A percentile compares a stretch with the other conserved stretches of the same genome.
Evolutionary conservation across 2,797 vertebrate genomes (phyloP).

Genomic region (Sebastiscus tertius): DNA sequence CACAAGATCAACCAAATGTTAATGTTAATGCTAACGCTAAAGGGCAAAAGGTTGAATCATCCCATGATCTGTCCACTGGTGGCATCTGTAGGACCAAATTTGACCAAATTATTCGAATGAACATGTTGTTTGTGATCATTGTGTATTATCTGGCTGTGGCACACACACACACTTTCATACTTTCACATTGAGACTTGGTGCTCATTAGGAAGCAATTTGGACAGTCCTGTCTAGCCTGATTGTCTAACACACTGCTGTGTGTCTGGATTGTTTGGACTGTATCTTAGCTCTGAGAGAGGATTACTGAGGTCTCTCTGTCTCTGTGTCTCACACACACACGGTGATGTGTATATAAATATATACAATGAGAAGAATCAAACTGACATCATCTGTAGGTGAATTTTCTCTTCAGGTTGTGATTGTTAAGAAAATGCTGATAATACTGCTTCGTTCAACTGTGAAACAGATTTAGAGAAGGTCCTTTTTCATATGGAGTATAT

Average conservation of each 20-base stretch:
- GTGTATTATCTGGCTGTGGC: not conserved
- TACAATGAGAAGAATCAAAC: too few relatives aligned
- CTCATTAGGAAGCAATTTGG: slow-evolving; percentile 30
- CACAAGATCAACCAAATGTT: not conserved
- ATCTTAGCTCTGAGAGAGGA: slow-evolving; percentile 1
- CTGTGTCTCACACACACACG: not conserved
- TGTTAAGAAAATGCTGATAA: not conserved
- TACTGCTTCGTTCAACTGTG: not conserved
- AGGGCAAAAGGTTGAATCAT: not conserved
- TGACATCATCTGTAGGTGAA: not conserved
- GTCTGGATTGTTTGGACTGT: not conserved
- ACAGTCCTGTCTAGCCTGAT: not conserved
- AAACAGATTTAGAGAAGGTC: not conserved
- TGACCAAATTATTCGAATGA: not conserved
- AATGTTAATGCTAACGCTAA: too few relatives aligned
- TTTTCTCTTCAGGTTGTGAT: not conserved
- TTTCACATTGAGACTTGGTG: not conserved
- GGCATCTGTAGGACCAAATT: not conserved
- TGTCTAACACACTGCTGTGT: not conserved
- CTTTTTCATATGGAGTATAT: not conserved
- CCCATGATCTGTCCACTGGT: not conserved
- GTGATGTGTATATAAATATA: too few relatives aligned
- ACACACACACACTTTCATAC: not conserved
- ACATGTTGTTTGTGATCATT: not conserved
- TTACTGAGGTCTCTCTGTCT: slow-evolving; percentile 1